phyloP scores from a whole-genome alignment of 2,888 invertebrate species.

The Allolobophora icterica region DNA sequence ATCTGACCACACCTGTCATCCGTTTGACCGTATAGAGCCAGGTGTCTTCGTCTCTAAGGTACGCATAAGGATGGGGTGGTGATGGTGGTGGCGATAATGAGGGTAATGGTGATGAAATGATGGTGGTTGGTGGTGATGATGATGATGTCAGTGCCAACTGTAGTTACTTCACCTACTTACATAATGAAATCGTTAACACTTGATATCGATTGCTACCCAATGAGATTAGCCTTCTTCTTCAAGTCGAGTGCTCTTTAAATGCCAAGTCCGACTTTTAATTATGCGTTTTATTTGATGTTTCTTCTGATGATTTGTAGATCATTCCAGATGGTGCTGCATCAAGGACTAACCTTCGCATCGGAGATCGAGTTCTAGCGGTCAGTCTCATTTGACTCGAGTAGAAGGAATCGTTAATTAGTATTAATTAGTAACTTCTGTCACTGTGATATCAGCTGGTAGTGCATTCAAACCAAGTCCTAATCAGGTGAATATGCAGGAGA shows the following conservation, averaged over 20 bases:
- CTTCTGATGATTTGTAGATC: slow-evolving; percentile 34
- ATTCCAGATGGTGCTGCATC: slow-evolving; percentile 79
- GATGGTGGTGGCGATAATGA: no score
- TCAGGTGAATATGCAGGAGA: no score
- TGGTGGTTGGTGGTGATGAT: no score
- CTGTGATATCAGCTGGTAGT: no score
- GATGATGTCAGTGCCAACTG: no score
- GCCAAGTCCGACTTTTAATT: neutral
- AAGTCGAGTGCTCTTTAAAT: neutral
- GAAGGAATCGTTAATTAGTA: neutral
- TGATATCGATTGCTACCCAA: neutral
- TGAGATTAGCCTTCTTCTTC: neutral
- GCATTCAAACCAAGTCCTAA: no score
- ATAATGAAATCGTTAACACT: neutral
- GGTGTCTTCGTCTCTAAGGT: slow-evolving; percentile 96
- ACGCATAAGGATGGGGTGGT: slow-evolving; percentile 36
- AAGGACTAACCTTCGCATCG: slow-evolving; percentile 86
- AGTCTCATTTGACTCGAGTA: no score
- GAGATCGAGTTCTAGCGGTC: slow-evolving; percentile 85
- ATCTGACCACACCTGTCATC: slow-evolving; percentile 94
- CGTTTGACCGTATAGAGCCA: slow-evolving; percentile 92
- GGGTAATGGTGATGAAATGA: no score
- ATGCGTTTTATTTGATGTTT: neutral
- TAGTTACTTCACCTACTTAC: no score
- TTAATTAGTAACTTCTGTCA: no score